These are phyloP conservation scores for Semotilus atromaculatus DNA, from an alignment of 2,797 vertebrate species.

Conservation along the genomic window DNA sequence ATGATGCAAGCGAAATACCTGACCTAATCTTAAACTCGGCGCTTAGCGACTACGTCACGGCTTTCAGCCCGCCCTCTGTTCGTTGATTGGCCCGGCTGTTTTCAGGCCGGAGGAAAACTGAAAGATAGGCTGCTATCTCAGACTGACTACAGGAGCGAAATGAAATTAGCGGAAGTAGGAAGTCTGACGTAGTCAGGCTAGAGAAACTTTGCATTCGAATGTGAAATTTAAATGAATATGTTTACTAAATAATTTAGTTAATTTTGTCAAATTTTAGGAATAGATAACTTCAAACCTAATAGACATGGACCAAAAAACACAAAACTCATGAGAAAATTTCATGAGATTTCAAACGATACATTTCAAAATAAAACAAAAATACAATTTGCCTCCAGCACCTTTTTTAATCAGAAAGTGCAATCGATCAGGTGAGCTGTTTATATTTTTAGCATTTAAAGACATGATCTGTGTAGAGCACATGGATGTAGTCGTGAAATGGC, in stretches of 20 bases:
- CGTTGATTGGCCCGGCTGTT: no score
- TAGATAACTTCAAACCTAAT: background rate
- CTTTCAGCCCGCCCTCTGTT: no score
- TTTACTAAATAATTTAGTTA: background rate
- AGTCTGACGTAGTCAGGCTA: no score
- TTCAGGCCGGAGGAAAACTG: no score
- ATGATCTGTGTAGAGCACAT: background rate
- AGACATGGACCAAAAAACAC: background rate
- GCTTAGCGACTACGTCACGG: no score
- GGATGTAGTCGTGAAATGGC: background rate
- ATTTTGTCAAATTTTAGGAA: background rate
- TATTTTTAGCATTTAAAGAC: background rate
- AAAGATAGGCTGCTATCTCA: no score
- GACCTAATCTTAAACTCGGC: no score
- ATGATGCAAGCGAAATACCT: no score
- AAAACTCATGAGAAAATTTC: background rate
- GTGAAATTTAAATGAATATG: no score
- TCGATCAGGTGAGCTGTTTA: background rate
- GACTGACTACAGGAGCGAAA: no score
- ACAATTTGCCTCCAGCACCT: background rate
- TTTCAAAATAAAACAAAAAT: background rate
- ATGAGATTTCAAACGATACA: background rate
- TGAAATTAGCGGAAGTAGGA: no score
- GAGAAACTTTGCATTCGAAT: no score
- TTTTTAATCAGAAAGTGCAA: conserved; percentile 9